Base-by-base conservation (phyloP, 2,113 vertebrate species). In the Pungitius pungitius region DNA sequence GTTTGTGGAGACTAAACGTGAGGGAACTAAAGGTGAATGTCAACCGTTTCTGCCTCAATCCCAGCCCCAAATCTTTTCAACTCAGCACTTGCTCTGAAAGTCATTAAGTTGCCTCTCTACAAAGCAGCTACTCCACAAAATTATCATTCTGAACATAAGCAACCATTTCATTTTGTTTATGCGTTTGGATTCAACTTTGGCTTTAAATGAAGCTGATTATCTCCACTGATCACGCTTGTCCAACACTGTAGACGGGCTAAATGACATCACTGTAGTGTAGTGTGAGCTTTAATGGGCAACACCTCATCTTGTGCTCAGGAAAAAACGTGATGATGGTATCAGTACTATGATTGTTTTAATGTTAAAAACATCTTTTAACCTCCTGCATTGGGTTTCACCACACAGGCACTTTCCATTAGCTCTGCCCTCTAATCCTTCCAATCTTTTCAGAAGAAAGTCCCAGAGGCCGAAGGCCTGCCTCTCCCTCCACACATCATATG, bases 311-410 rank as follows among this genome's bases (percentile, higher is more conserved):
- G 51, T 43, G 14, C 43, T 69, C 24, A 60, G 26, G 22, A 20
- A 75, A 33, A 55, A 52, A 18, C 49, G 30, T 35, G 33, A 35
- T 45, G 62, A 58, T 60, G 8, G 30, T 35, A 66, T 69, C 54
- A 73, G 20, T 39, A 12, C 45, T n/a, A 26, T 45, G 70, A 73
- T 83, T 5, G 30, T 30, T 30, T 30, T 45, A 60, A 81, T 86
- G 60, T 24, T 5, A 33, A 47, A 18, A 58, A n/a, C 7, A 2
- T 70, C 60, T 75, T 49, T 78, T 56, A 20, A 65, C 78, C 66
- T 11, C 30, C 52, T 57, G 80, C 79, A 35, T 86, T 69, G 59
- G 43, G 70, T 87, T 89, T 85, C 74, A 71, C 18, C 40, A 35
- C 33, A 8, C 33, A 42, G 43, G 3, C 56, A 6, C 65, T 76